These are phyloP conservation scores for Cepaea nemoralis DNA, from an alignment of 1,140 invertebrate genomes.

Conservation along the genomic window DNA sequence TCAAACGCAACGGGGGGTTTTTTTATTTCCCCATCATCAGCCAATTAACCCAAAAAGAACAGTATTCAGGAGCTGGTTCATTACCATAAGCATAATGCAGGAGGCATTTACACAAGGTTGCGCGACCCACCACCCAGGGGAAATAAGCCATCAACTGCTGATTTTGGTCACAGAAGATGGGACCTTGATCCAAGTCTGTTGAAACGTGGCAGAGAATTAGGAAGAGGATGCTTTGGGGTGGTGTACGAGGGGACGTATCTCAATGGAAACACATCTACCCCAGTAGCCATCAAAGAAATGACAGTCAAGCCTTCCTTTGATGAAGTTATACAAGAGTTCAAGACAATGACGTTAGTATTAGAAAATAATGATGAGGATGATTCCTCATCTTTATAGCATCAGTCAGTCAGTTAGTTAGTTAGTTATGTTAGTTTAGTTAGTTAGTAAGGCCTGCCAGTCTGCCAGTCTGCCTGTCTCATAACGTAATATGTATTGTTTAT, in stretches of 20 bases:
- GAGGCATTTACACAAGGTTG: constrained; percentile 72
- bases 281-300: constrained; percentile 38
- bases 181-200: too few relatives aligned
- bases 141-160: constrained; percentile 87
- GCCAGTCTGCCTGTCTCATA: too few relatives aligned
- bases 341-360: constrained; percentile 36
- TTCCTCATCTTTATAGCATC: too few relatives aligned
- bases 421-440: too few relatives aligned
- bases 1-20: constrained; percentile 87
- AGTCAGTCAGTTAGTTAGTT: too few relatives aligned
- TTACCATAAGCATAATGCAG: constrained; percentile 94
- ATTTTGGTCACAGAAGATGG: constrained; percentile 86
- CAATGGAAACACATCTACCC: not conserved
- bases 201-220: too few relatives aligned
- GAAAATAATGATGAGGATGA: not conserved
- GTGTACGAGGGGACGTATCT: constrained; percentile 20
- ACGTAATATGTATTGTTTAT: too few relatives aligned
- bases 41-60: constrained; percentile 91
- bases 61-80: constrained; percentile 93
- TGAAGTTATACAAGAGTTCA: constrained; percentile 37
- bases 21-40: constrained; percentile 92
- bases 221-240: constrained; percentile 21
- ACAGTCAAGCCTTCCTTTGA: constrained; percentile 31
- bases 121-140: constrained; percentile 80
- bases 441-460: too few relatives aligned